These are phyloP conservation scores for Graptemys geographica DNA, from an alignment of 2,797 vertebrate species.

Conservation along the genomic window DNA sequence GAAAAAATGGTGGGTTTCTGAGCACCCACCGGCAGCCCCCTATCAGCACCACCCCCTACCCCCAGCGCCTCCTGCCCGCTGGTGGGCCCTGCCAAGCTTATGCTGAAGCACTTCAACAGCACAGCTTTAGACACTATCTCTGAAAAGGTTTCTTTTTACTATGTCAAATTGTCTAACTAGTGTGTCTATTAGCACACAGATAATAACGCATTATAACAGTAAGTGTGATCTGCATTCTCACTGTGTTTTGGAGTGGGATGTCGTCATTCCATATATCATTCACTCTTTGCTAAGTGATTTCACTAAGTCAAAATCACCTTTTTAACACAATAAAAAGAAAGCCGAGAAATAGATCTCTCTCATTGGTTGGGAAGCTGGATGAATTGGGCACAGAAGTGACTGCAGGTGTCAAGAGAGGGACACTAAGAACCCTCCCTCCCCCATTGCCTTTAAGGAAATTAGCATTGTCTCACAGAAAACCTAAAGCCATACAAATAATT, in stretches of 20 bases:
- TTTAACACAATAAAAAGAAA: background rate
- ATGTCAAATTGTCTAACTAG: conserved; percentile 29
- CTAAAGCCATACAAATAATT: background rate
- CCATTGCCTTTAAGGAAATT: background rate
- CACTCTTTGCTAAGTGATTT: conserved; percentile 39
- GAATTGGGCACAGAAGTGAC: background rate
- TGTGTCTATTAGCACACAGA: conserved; percentile 41
- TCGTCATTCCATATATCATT: conserved; percentile 69
- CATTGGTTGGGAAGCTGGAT: background rate
- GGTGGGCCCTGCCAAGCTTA: background rate
- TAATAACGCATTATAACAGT: conserved; percentile 46
- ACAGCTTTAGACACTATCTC: background rate
- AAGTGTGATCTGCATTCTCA: conserved; percentile 30
- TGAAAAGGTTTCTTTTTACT: conserved; percentile 18
- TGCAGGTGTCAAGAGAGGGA: background rate
- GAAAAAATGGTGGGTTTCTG: no score
- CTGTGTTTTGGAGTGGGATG: background rate
- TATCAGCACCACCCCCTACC: no score
- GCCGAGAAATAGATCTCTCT: conserved; percentile 17
- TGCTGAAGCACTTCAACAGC: background rate
- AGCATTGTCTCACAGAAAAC: background rate
- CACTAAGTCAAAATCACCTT: background rate
- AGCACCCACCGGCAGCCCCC: no score
- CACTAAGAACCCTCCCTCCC: background rate
- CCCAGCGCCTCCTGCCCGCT: no score